These are phyloP conservation scores for Rhynchopsitta pachyrhyncha DNA, from an alignment of 2,113 vertebrate species.

Conservation along the genomic window DNA sequence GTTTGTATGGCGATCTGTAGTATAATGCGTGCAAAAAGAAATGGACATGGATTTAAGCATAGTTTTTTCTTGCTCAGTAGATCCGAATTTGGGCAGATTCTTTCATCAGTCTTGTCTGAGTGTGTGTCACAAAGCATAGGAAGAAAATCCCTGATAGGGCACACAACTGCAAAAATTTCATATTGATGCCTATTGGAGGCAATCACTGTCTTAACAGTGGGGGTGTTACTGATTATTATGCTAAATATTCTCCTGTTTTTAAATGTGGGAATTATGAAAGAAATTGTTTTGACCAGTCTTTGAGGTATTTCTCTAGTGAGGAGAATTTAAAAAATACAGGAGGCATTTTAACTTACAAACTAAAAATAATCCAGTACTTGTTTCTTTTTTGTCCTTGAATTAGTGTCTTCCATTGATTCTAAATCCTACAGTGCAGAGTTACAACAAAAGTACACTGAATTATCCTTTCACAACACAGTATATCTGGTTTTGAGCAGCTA, in stretches of 20 bases:
- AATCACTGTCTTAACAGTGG: background rate
- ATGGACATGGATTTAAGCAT: background rate
- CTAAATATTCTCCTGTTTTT: background rate
- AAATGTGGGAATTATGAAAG: background rate
- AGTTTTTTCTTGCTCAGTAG: background rate
- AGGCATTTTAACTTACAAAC: background rate
- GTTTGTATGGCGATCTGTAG: background rate
- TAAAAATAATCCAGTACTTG: background rate
- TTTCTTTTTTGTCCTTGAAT: background rate
- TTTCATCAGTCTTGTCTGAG: background rate
- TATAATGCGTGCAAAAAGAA: background rate
- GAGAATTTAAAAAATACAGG: background rate
- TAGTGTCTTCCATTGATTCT: background rate
- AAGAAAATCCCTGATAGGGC: background rate
- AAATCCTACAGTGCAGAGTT: background rate
- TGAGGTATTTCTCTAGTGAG: background rate
- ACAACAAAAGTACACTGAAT: background rate
- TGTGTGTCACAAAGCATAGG: background rate
- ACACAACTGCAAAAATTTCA: background rate
- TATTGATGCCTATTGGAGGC: rapidly evolving
- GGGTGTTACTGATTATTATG: background rate
- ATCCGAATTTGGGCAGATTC: background rate
- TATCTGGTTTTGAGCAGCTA: background rate
- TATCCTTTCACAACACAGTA: background rate
- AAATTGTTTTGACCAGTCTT: background rate